phyloP scores from a whole-genome alignment of 2,888 invertebrate species.

The Nebria salina region DNA sequence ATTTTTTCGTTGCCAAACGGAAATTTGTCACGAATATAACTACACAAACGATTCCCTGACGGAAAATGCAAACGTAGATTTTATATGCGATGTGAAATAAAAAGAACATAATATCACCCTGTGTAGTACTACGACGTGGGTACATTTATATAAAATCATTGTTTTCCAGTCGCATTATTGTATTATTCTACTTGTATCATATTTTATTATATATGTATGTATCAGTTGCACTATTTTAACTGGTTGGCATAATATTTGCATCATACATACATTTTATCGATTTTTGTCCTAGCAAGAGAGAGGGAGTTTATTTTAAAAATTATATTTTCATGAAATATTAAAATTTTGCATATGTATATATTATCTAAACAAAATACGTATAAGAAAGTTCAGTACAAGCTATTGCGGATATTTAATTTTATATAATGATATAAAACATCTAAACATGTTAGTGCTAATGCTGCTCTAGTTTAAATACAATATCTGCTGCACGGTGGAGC shows the following conservation, averaged over 20 bases:
- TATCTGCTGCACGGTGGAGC: neutral
- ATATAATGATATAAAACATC: neutral
- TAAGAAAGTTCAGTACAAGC: no score
- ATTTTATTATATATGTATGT: neutral
- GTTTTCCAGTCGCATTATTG: neutral
- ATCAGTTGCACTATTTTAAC: neutral
- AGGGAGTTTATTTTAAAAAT: no score
- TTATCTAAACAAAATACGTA: no score
- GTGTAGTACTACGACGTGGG: neutral
- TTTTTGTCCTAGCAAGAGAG: no score
- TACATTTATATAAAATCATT: neutral
- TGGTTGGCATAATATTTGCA: no score
- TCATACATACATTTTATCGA: no score
- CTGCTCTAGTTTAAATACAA: neutral
- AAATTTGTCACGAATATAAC: slow-evolving; percentile 32
- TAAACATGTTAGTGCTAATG: neutral
- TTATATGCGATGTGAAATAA: slow-evolving; percentile 6
- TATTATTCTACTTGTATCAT: neutral
- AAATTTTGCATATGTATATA: no score
- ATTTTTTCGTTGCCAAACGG: slow-evolving; percentile 26
- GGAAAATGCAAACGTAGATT: slow-evolving; percentile 26
- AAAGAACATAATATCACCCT: neutral
- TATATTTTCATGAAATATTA: no score
- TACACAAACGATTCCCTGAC: slow-evolving; percentile 17
- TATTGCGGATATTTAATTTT: neutral